Evolutionary conservation across 2,888 invertebrate genomes (phyloP).

Genomic region (Spilarctia lutea): DNA sequence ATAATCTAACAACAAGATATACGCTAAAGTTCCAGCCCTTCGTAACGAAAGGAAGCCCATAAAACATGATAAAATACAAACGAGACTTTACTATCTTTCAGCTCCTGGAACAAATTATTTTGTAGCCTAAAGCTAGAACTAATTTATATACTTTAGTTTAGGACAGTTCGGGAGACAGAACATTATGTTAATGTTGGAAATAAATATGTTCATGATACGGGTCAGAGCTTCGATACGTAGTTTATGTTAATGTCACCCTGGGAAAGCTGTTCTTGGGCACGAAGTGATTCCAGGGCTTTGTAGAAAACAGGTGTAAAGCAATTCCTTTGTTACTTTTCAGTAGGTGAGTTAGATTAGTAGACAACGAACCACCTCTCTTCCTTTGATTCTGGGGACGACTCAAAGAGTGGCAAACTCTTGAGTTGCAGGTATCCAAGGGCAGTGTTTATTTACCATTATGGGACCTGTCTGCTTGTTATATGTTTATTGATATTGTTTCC

Average conservation of each 20-base stretch:
- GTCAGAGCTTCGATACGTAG: not conserved
- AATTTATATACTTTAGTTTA: slow-evolving; percentile 34
- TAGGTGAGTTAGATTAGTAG: no score
- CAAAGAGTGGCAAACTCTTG: no score
- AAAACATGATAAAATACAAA: slow-evolving; percentile 44
- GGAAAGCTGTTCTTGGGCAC: no score
- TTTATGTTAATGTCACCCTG: not conserved
- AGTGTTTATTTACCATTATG: no score
- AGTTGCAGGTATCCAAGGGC: no score
- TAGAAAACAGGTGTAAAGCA: no score
- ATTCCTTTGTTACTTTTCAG: no score
- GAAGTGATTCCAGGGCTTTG: no score
- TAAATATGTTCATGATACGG: slow-evolving; percentile 11
- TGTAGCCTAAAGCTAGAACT: slow-evolving; percentile 37
- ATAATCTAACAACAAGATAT: not conserved
- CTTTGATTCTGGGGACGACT: no score
- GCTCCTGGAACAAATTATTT: slow-evolving; percentile 43
- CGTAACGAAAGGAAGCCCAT: slow-evolving; percentile 20
- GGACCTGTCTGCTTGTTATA: no score
- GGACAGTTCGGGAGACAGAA: slow-evolving; percentile 22
- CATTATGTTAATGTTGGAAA: slow-evolving; percentile 32
- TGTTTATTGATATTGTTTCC: no score
- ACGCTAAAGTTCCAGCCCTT: slow-evolving; percentile 18
- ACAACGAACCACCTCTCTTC: no score
- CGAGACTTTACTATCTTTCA: slow-evolving; percentile 36